phyloP scores from a whole-genome alignment of 2,113 vertebrate species.

The Pachyramphus minor region DNA sequence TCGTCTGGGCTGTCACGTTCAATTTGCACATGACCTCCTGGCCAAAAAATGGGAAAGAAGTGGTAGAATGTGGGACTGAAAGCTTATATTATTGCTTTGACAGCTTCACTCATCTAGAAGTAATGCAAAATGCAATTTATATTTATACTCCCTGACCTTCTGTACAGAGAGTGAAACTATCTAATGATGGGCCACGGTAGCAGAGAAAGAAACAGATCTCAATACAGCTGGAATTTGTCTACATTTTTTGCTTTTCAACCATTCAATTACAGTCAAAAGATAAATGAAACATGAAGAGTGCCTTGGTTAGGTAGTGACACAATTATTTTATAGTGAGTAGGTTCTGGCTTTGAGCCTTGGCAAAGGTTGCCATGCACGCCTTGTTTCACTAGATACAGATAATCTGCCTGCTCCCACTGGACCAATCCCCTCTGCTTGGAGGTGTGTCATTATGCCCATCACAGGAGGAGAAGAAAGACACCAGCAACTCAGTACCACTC shows the following conservation, averaged over 20 bases:
- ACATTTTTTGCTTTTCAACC: slow-evolving; percentile 77
- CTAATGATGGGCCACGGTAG: slow-evolving; percentile 78
- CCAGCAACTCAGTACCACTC: slow-evolving; percentile 46
- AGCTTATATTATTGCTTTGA: slow-evolving; percentile 96
- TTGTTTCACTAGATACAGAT: slow-evolving; percentile 72
- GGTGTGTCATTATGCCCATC: slow-evolving; percentile 67
- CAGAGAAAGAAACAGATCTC: slow-evolving; percentile 76
- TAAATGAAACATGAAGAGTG: slow-evolving; percentile 74
- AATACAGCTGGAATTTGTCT: slow-evolving; percentile 81
- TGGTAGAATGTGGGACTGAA: slow-evolving; percentile 94
- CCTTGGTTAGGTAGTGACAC: slow-evolving; percentile 71
- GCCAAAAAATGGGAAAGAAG: slow-evolving; percentile 91
- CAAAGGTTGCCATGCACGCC: slow-evolving; percentile 65
- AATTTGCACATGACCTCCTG: slow-evolving; percentile 95
- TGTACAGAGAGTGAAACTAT: slow-evolving; percentile 81
- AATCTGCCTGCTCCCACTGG: slow-evolving; percentile 59
- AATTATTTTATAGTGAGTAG: slow-evolving; percentile 75
- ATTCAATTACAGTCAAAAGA: slow-evolving; percentile 80
- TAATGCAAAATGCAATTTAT: slow-evolving; percentile 99
- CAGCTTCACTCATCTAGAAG: slow-evolving; percentile 99
- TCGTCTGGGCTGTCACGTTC: slow-evolving; percentile 94
- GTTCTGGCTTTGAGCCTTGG: slow-evolving; percentile 73
- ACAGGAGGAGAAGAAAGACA: slow-evolving; percentile 66
- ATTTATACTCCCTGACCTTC: slow-evolving; percentile 94
- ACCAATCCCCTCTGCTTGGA: slow-evolving; percentile 71